A percentile compares a stretch with the other conserved stretches of the same genome.
These are phyloP conservation scores for Smutsia temminckii DNA, from an alignment of 2,797 vertebrate species.

Conservation along the genomic window DNA sequence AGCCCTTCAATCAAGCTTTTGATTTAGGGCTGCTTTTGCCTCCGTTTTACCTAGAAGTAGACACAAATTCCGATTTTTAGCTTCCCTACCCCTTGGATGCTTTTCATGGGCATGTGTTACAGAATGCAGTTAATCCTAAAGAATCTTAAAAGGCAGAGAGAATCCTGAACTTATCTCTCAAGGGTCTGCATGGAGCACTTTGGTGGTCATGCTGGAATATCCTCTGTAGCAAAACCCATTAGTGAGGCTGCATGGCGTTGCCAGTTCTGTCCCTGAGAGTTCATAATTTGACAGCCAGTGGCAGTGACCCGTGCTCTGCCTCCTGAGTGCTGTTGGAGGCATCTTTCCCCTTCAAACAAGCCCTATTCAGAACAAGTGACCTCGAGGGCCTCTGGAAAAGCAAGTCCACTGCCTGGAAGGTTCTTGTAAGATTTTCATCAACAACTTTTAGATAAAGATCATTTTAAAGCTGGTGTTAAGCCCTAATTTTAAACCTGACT, in stretches of 20 bases:
- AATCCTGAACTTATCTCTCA: neutral
- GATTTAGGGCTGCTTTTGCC: neutral
- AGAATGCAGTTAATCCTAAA: constrained; percentile 43
- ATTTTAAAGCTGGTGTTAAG: constrained; percentile 13
- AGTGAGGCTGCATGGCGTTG: neutral
- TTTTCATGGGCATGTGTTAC: neutral
- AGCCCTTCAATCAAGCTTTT: neutral
- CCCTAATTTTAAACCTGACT: neutral
- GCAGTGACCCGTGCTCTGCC: neutral
- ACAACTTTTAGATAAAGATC: constrained; percentile 11
- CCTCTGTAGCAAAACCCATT: neutral
- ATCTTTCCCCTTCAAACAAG: neutral
- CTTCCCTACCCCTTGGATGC: neutral
- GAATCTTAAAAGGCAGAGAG: constrained; percentile 16
- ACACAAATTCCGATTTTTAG: neutral
- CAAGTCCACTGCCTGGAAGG: neutral
- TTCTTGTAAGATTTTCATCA: neutral
- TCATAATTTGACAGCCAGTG: neutral
- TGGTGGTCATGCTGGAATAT: neutral
- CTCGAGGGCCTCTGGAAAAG: neutral
- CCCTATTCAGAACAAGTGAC: neutral
- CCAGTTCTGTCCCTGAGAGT: neutral
- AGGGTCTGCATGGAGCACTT: neutral
- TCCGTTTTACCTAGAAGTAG: neutral
- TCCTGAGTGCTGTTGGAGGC: neutral